Evolutionary conservation across 2,797 vertebrate species (phyloP).

Genomic region (Somateria mollissima): DNA sequence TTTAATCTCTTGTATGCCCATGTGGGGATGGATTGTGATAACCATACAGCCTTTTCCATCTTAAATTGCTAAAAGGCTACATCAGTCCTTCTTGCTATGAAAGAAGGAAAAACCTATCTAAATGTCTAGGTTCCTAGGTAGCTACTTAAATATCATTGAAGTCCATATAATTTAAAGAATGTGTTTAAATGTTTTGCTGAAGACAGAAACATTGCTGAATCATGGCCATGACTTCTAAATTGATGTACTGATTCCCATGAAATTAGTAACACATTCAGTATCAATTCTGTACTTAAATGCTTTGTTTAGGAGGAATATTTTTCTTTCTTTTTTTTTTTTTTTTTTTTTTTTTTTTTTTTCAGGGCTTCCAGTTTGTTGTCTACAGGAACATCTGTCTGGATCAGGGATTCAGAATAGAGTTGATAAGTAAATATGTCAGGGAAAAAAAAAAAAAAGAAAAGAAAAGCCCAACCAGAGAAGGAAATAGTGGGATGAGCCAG

Average conservation of each 20-base stretch:
- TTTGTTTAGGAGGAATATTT: neutral
- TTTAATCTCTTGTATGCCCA: neutral
- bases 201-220: slow-evolving; percentile 2
- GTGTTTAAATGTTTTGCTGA: slow-evolving; percentile 12
- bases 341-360: slow-evolving; percentile 2
- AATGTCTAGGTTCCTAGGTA: slow-evolving; percentile 21
- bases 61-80: slow-evolving; percentile 11
- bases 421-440: neutral
- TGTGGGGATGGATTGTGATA: neutral
- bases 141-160: slow-evolving; percentile 5
- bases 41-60: neutral
- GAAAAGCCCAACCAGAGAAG: neutral
- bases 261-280: neutral
- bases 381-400: neutral
- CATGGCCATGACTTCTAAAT: neutral
- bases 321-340: neutral
- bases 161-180: slow-evolving; percentile 18
- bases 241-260: neutral
- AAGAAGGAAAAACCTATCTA: neutral
- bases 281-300: neutral
- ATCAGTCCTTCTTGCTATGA: neutral
- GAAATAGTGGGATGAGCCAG: neutral
- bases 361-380: neutral
- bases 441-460: neutral
- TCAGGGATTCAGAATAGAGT: neutral